Conservation (phyloP, 2,797 vertebrate species). For the Dryobates pubescens region DNA sequence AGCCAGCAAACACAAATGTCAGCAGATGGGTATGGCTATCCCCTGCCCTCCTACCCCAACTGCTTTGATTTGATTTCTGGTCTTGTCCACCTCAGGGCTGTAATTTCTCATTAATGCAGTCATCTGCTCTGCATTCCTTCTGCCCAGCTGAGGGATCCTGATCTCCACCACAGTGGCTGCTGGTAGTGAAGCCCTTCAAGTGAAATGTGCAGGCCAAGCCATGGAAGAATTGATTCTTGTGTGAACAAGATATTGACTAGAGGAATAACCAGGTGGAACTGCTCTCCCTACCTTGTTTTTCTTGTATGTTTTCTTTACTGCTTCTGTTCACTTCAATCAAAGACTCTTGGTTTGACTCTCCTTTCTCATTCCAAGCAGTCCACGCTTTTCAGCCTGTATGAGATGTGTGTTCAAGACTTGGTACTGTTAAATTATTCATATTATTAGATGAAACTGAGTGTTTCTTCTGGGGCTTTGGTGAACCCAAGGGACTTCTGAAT, state of each 20-base stretch:
- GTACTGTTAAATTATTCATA: background rate
- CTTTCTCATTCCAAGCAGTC: background rate
- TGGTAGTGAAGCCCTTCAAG: background rate
- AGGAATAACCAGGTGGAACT: background rate
- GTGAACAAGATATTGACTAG: background rate
- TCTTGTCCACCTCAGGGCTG: background rate
- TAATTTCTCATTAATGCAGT: background rate
- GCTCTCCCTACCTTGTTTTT: background rate
- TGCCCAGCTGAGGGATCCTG: background rate
- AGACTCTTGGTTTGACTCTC: background rate
- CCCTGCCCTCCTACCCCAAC: background rate
- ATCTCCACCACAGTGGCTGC: background rate
- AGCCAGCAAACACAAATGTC: background rate
- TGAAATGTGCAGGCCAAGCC: background rate
- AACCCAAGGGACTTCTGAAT: background rate
- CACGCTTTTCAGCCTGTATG: background rate
- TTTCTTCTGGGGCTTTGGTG: background rate
- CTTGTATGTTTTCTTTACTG: background rate
- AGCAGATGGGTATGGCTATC: background rate
- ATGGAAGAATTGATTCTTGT: background rate
- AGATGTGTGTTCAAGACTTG: background rate
- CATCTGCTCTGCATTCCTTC: background rate
- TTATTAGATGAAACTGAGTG: background rate
- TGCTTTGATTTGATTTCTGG: background rate
- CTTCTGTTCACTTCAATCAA: background rate